Base-by-base conservation (phyloP, 2,113 vertebrate species). In the Limnothrissa miodon region DNA sequence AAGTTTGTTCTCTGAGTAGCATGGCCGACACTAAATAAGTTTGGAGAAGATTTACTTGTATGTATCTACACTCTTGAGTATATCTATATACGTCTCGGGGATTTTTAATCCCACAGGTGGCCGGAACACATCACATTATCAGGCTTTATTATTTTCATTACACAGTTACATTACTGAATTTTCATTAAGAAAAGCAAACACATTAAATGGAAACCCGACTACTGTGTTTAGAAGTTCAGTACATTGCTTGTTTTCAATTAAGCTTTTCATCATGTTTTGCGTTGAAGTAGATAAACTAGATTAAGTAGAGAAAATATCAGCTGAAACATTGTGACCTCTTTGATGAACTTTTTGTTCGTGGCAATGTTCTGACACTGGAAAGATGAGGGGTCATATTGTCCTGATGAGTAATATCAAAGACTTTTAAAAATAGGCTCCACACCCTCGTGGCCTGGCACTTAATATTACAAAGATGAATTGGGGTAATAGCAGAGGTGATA, bases 401-500 rank as follows among this genome's bases (percentile, higher is more conserved):
- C 81, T 62, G 51, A 78, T 85, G 81, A 87, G 66, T 79, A 85
- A 81, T 87, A 87, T 80, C 62, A 83, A 85, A 85, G 62, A 83
- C 44, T 17, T 83, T 83, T 85, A 87, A 85, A 87, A 87, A 84
- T 84, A 83, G 86, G 13, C 70, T 45, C 29, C 42, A 48, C 48
- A 83, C 81, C 66, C 79, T 59, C 53, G 36, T 70, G 66, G 44
- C 81, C 83, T 85, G 81, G 86, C 83, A 81, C 81, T 87, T 80
- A 85, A 70, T 78, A 87, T 87, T 81, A 85, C 62, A 83, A 78
- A 85, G 81, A 87, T 87, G 83, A 79, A 85, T 85, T 85, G 84
- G 86, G 81, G 86, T 85, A 87, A 87, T 82, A 85, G 70, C 79
- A 85, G 83, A 85, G 83, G 83, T 87, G 79, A 85, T 70, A 79